These are phyloP conservation scores for Microcaecilia unicolor DNA, from an alignment of 2,797 vertebrate species.

Conservation along the genomic window DNA sequence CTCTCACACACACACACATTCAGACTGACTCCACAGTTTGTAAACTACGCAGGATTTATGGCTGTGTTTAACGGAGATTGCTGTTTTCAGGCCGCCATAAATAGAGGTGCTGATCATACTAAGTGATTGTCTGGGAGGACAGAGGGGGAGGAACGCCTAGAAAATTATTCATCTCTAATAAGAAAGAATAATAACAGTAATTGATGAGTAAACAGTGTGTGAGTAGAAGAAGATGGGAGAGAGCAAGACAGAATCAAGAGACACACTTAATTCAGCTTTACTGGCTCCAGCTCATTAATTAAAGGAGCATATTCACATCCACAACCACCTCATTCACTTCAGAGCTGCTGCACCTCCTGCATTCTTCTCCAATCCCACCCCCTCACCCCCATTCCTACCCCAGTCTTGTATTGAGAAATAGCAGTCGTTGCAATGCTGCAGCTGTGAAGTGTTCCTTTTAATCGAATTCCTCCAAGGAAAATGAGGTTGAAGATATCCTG, in stretches of 20 bases:
- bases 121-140: background rate
- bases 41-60: background rate
- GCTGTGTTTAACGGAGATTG: background rate
- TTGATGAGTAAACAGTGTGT: too few species aligned
- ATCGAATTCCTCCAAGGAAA: background rate
- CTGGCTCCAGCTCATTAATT: too few species aligned
- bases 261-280: too few species aligned
- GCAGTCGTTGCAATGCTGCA: too few species aligned
- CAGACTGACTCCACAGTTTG: background rate
- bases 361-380: too few species aligned
- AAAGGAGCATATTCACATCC: too few species aligned
- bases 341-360: too few species aligned
- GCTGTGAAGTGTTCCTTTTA: background rate
- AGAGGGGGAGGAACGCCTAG: fast-evolving
- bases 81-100: background rate
- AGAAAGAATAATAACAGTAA: background rate
- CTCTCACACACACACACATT: conserved; percentile 23
- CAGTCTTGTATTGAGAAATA: background rate
- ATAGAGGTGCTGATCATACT: background rate
- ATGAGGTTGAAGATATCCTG: background rate
- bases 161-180: background rate
- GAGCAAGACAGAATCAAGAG: background rate
- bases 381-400: too few species aligned
- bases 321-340: too few species aligned
- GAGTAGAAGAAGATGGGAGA: too few species aligned